A percentile compares a stretch with the other conserved stretches of the same genome.
Evolutionary conservation across 1,140 invertebrate genomes (phyloP).

Genomic region (Drosophila truncata): DNA sequence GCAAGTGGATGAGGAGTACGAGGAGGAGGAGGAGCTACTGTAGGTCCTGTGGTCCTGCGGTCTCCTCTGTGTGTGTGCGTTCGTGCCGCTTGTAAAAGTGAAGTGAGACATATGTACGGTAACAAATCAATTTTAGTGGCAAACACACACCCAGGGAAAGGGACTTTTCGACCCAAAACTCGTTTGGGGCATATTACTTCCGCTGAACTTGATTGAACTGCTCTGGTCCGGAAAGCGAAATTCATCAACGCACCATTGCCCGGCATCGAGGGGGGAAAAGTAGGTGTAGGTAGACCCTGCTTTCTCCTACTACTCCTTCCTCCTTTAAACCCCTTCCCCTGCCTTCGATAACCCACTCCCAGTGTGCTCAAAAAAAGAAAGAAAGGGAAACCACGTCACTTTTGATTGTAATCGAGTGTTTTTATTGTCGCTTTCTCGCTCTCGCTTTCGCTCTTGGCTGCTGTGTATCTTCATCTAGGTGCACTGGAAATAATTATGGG

Average conservation of each 20-base stretch:
- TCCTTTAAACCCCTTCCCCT: too few relatives aligned
- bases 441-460: slow-evolving; percentile 2
- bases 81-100: slow-evolving; percentile 44
- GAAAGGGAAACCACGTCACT: slow-evolving; percentile 56
- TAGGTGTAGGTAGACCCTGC: not conserved
- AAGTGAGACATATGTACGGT: slow-evolving; percentile 76
- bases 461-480: slow-evolving; percentile 32
- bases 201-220: slow-evolving; percentile 65
- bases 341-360: not conserved
- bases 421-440: slow-evolving; percentile 48
- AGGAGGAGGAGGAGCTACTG: not conserved
- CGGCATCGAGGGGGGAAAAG: not conserved
- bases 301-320: too few relatives aligned
- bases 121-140: slow-evolving; percentile 80
- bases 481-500: slow-evolving; percentile 7
- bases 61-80: slow-evolving; percentile 20
- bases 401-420: slow-evolving; percentile 83
- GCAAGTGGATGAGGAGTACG: not conserved
- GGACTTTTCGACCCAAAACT: slow-evolving; percentile 25
- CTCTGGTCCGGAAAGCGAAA: slow-evolving; percentile 55
- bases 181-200: slow-evolving; percentile 73
- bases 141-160: slow-evolving; percentile 31
- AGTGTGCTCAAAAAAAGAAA: slow-evolving; percentile 7
- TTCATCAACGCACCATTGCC: slow-evolving; percentile 52
- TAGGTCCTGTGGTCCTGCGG: slow-evolving; percentile 7